Conservation (phyloP, 2,888 invertebrate genomes). For the Xylota sylvarum region DNA sequence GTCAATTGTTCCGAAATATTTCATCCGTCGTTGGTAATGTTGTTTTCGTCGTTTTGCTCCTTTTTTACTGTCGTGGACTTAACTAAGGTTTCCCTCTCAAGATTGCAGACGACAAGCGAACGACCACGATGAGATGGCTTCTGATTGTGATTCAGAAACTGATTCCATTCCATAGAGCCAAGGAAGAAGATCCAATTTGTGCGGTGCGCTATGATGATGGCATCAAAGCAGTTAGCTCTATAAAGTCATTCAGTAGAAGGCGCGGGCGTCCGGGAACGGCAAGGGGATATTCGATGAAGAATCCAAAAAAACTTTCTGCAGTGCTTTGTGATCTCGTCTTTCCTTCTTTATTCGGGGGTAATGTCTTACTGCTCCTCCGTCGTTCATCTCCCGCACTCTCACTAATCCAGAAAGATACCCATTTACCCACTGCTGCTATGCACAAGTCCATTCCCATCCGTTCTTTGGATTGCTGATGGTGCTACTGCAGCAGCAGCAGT, state of each 20-base stretch:
- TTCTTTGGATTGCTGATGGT: conserved; percentile 38
- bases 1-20: conserved; percentile 70
- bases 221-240: conserved; percentile 62
- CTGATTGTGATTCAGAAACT: conserved; percentile 58
- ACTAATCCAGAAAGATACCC: conserved; percentile 62
- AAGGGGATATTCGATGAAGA: conserved; percentile 7
- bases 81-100: conserved; percentile 71
- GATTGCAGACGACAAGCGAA: conserved; percentile 52
- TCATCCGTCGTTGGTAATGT: conserved; percentile 24
- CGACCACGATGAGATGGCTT: conserved; percentile 48
- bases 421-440: conserved; percentile 51
- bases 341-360: conserved; percentile 39
- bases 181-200: conserved; percentile 69
- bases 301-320: conserved; percentile 49
- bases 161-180: conserved; percentile 49
- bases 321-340: conserved; percentile 41
- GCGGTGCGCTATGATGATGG: conserved; percentile 60
- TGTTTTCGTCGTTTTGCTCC: conserved; percentile 23
- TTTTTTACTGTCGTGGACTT: conserved; percentile 35
- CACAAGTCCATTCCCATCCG: conserved; percentile 63
- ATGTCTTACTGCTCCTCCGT: conserved; percentile 55
- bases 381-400: not conserved
- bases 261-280: conserved; percentile 3
- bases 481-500: conserved; percentile 25
- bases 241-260: conserved; percentile 31